Conservation (phyloP, 53 echinoderm and acorn worm genomes). For the Zoroaster sp. region DNA sequence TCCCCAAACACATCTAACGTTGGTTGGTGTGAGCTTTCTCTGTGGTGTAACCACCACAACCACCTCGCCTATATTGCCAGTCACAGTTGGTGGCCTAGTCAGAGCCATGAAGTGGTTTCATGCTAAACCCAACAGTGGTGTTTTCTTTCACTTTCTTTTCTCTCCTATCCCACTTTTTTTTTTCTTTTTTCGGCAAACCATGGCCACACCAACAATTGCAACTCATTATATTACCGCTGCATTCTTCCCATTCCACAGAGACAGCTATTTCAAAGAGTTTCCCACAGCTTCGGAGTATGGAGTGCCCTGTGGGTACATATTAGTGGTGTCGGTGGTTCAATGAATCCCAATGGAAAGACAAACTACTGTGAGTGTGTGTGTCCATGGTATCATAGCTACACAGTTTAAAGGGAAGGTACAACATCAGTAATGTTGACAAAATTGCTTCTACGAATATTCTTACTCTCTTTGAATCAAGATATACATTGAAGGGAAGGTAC, state of each 20-base stretch:
- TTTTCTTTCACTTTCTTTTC: constrained; percentile 42
- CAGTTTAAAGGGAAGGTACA: too few relatives aligned
- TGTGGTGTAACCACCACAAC: neutral
- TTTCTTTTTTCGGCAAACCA: neutral
- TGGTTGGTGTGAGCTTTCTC: too few relatives aligned
- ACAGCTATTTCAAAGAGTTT: constrained; percentile 20
- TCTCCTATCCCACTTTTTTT: neutral
- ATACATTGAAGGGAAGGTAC: too few relatives aligned
- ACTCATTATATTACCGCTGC: constrained; percentile 25
- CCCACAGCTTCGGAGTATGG: constrained; percentile 25
- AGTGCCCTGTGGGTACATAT: constrained; percentile 6
- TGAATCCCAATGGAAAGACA: too few relatives aligned
- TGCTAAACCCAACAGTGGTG: neutral
- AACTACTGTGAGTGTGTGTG: too few relatives aligned
- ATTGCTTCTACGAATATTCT: too few relatives aligned
- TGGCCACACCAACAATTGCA: neutral
- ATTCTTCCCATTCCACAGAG: constrained; percentile 45
- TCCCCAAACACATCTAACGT: too few relatives aligned
- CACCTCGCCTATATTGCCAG: neutral
- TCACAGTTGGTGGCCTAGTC: neutral
- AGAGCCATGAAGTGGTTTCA: neutral
- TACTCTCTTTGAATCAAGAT: too few relatives aligned
- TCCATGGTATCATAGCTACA: too few relatives aligned
- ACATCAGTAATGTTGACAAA: too few relatives aligned
- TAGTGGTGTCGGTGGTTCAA: neutral